Percentiles rank a stretch among this genome's conserved stretches.
Evolutionary conservation across 2,113 vertebrate genomes (phyloP).

Genomic region (Psophia crepitans): DNA sequence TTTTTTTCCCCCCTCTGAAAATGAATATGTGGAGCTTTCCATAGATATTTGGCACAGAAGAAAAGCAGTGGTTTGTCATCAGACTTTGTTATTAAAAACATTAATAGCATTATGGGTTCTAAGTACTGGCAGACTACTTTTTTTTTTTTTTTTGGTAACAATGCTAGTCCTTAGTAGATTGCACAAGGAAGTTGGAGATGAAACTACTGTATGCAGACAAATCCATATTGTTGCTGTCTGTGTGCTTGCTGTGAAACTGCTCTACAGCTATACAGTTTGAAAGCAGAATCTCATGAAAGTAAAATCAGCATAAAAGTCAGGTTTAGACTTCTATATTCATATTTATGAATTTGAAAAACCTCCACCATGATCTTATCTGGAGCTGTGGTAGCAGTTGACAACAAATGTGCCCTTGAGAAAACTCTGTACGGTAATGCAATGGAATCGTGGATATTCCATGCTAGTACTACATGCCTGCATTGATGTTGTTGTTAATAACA

Average conservation of each 20-base stretch:
- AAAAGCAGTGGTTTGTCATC: neutral
- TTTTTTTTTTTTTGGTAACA: neutral
- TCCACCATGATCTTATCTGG: constrained; percentile 65
- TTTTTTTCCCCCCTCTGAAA: neutral
- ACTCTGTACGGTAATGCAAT: neutral
- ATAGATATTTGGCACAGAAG: neutral
- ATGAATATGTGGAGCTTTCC: neutral
- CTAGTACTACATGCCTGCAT: neutral
- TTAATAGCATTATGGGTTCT: neutral
- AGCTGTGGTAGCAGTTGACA: constrained; percentile 61
- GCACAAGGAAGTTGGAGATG: constrained; percentile 9
- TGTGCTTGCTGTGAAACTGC: constrained; percentile 25
- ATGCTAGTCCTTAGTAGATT: neutral
- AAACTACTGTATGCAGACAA: constrained; percentile 48
- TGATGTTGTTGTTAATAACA: constrained; percentile 21
- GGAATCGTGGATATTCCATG: neutral
- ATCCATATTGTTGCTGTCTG: constrained; percentile 55
- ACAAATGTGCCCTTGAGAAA: constrained; percentile 74
- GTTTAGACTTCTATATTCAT: constrained; percentile 68
- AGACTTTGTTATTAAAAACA: neutral
- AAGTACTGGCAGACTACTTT: neutral
- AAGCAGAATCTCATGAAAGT: constrained; percentile 72
- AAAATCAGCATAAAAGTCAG: constrained; percentile 71
- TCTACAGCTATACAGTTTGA: constrained; percentile 61
- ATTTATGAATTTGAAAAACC: constrained; percentile 73